A percentile compares a stretch with the other conserved stretches of the same genome.
These are phyloP conservation scores for Ferrisia virgata DNA, from an alignment of 2,888 invertebrate genomes.

Conservation along the genomic window DNA sequence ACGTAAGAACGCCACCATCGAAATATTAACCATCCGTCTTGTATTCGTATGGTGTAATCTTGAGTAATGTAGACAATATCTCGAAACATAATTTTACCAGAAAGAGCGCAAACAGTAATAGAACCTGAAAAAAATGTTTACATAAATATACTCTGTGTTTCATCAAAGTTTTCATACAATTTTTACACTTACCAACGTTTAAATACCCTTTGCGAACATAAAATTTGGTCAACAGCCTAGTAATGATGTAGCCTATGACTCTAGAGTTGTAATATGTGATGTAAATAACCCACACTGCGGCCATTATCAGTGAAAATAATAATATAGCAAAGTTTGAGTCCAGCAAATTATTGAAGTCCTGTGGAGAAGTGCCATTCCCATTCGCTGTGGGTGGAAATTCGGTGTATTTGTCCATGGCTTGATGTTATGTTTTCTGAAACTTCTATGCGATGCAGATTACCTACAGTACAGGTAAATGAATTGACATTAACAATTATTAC, in stretches of 20 bases:
- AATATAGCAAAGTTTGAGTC: conserved; percentile 65
- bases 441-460: background rate
- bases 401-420: background rate
- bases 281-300: conserved; percentile 88
- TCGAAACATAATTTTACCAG: conserved; percentile 97
- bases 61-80: conserved; percentile 91
- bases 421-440: background rate
- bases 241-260: conserved; percentile 83
- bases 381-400: background rate
- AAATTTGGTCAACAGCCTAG: conserved; percentile 82
- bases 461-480: background rate
- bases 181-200: conserved; percentile 70
- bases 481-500: background rate
- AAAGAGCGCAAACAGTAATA: conserved; percentile 88
- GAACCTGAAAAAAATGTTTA: conserved; percentile 66
- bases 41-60: conserved; percentile 87
- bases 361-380: background rate
- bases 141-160: background rate
- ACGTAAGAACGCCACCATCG: conserved; percentile 97
- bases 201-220: conserved; percentile 82
- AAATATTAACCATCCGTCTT: conserved; percentile 96
- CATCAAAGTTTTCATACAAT: background rate
- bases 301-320: conserved; percentile 75
- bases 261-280: conserved; percentile 93
- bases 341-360: background rate